These are phyloP conservation scores for Papilio dardanus DNA, from an alignment of 1,140 invertebrate species.

Conservation along the genomic window DNA sequence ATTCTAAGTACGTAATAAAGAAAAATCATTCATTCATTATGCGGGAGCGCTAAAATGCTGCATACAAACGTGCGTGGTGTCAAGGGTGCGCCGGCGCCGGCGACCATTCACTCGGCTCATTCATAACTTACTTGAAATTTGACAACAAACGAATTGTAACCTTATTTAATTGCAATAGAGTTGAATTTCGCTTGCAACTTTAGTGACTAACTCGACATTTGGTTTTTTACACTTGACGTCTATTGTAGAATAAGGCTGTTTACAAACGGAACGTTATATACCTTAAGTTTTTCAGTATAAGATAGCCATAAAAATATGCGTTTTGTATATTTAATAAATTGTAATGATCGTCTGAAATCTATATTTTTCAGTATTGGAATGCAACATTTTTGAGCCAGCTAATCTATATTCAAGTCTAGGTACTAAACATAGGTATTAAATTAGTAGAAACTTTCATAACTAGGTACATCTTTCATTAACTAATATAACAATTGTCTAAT, in stretches of 20 bases:
- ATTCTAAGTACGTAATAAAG: slow-evolving; percentile 26
- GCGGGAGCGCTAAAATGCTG: slow-evolving; percentile 14
- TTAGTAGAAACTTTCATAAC: not conserved
- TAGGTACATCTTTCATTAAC: not conserved
- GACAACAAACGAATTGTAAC: not conserved
- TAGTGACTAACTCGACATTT: slow-evolving; percentile 15
- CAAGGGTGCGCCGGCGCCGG: slow-evolving; percentile 33
- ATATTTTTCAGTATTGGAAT: not conserved
- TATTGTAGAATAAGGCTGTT: not conserved
- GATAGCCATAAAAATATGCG: too few relatives aligned
- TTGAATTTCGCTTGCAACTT: not conserved
- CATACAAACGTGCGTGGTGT: slow-evolving; percentile 30
- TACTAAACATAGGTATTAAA: not conserved
- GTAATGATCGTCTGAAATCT: not conserved
- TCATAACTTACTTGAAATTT: slow-evolving; percentile 13
- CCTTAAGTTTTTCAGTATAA: not conserved
- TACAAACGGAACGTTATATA: not conserved
- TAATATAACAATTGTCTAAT: not conserved
- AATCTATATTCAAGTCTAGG: not conserved
- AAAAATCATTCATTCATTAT: slow-evolving; percentile 28
- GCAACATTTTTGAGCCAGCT: not conserved
- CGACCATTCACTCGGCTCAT: slow-evolving; percentile 29
- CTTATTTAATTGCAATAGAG: not conserved
- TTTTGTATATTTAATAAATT: too few relatives aligned
- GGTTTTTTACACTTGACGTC: slow-evolving; percentile 24